Base-by-base conservation (phyloP, 2,888 invertebrate species). In the Teleiodes luculella region DNA sequence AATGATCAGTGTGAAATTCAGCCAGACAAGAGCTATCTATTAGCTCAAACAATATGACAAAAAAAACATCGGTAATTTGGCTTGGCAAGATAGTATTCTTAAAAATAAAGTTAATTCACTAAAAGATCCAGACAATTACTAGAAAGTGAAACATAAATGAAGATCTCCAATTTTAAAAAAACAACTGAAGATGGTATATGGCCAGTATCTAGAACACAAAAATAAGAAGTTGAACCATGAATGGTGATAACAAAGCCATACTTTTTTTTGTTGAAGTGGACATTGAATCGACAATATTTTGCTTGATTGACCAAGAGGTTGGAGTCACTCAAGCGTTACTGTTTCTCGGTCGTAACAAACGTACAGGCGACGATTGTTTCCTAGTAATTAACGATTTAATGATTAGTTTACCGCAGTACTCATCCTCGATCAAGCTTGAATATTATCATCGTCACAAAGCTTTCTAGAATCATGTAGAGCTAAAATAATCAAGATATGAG, bases 281-380 rank as follows among this genome's bases (percentile, higher is more conserved):
- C 11, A 41, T 11, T 18, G 18, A 41, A 41, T 41, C 18, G 18
- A 41, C 43, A 28, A 41, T 41, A 41, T 28, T 58, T 45, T 58
- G 58, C 58, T 53, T 55, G 55, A 55, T 58, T 48, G 45, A 39
- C 54, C 55, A 55, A 45, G 48, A 52, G 52, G 46, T 39, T 55
- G 43, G 41, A 37, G 30, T 50, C 39, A 52, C 48, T 47, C 51
- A n/a, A 37, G 53, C 54, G 43, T 55, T 53, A 55, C 55, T 53
- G 50, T 50, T 51, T 57, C 47, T 50, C 55, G 43, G 43, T 45
- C 35, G 50, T 39, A n/a, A 45, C 24, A 14, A 37, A 14, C 28
- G 10, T 28, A 30, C 31, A 8, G 18, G 18, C 39, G 10, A 18
- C n/a, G 14, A 31, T 31, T 48, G 52, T 54, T 50, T 45, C 45